Evolutionary conservation across 2,888 invertebrate genomes (phyloP), one percentile per base, ranked within the genome.

Genomic region (Operophtera brumata): DNA sequence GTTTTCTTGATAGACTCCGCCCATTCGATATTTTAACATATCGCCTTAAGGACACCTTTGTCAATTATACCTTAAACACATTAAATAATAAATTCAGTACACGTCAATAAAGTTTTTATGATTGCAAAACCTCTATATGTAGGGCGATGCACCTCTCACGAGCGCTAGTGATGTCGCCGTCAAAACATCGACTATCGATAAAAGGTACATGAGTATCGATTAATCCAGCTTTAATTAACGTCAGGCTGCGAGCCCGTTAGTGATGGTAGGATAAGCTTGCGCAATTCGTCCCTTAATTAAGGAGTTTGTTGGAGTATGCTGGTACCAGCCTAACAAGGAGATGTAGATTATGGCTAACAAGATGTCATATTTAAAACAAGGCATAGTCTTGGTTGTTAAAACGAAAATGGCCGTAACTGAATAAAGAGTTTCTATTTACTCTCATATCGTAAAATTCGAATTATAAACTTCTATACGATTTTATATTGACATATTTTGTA

Each of bases 201-300:
- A 34, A 45, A 40, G 7, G 30, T 34, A 47, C 47, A 41, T 34
- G 47, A 35, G 47, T 47, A 47, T 32, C 32, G 43, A 54, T 47
- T 37, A 54, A 47, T 47, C 53, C 47, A 9, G 39, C 32, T 32
- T 52, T 52, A 52, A 52, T 52, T 52, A 52, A 52, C 46, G 46
- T 46, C 52, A 41, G 32, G 3, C 1, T 37, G 30, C 20, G n/a
- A n/a, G 32, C 37, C 30, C 20, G 25, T 28, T 34, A 12, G 45
- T 28, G 56, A 56, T 56, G 40, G 39, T 47, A 26, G 44, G 56
- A 56, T 56, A 56, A 56, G 51, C 35, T 37, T 37, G 41, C 47
- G 49, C 41, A 47, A 56, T 44, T 36, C 40, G 28, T 44, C 26
- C 41, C 44, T 47, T 53, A 52, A 56, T 56, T 52, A 56, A 48